These are phyloP conservation scores for Camponotus vicinus DNA, from an alignment of 1,140 invertebrate species.

Conservation along the genomic window DNA sequence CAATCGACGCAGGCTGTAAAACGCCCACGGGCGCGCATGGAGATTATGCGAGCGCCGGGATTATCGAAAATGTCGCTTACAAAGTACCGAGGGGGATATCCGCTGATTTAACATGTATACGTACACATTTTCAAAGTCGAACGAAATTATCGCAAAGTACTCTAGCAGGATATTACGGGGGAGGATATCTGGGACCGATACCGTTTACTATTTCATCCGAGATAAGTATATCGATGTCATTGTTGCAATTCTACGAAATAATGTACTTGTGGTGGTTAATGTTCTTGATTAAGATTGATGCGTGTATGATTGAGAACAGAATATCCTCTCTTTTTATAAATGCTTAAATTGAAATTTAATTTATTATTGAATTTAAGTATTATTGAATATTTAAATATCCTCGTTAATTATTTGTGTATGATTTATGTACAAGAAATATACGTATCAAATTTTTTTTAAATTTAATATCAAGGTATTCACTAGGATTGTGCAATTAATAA, in stretches of 20 bases:
- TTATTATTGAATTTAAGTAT: no score
- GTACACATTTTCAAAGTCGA: not conserved
- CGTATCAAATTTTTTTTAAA: no score
- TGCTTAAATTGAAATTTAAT: no score
- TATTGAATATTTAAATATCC: not conserved
- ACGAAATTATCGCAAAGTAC: constrained; percentile 16
- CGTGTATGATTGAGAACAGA: no score
- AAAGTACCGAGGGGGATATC: constrained; percentile 54
- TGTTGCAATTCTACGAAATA: no score
- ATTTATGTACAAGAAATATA: no score
- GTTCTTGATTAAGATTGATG: not conserved
- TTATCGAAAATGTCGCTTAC: constrained; percentile 61
- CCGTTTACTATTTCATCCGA: not conserved
- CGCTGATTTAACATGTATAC: not conserved
- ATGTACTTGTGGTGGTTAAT: no score
- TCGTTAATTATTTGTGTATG: no score
- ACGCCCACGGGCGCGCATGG: constrained; percentile 37
- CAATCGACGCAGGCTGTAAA: constrained; percentile 60
- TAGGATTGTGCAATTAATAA: not conserved
- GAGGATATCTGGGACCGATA: constrained; percentile 3
- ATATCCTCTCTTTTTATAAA: no score
- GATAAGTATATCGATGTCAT: constrained; percentile 1
- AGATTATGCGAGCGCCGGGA: constrained; percentile 64
- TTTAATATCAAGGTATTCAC: no score
- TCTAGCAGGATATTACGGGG: constrained; percentile 3